Evolutionary conservation across 2,113 vertebrate species (phyloP).

Genomic region (Lota lota): DNA sequence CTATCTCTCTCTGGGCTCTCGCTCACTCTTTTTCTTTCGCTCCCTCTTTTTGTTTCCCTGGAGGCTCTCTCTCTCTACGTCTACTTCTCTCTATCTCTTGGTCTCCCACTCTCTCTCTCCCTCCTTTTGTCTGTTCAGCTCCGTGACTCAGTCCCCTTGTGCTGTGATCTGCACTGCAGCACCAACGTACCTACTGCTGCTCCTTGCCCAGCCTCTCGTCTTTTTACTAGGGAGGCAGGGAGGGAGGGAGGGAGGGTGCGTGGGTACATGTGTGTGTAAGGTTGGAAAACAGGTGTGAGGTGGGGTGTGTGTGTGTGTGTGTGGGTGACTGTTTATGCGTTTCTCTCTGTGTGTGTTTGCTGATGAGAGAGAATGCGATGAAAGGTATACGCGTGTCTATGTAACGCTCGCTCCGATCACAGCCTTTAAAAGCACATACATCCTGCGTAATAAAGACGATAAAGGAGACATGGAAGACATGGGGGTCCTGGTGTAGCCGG

Average conservation of each 20-base stretch:
- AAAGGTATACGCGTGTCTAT: too few species aligned
- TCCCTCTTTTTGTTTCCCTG: background rate
- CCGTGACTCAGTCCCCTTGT: constrained; percentile 53
- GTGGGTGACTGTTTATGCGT: too few species aligned
- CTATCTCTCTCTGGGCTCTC: constrained; percentile 22
- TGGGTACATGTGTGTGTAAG: constrained; percentile 21
- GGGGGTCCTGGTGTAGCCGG: background rate
- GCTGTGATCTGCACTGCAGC: constrained; percentile 65
- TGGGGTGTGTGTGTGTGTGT: too few species aligned
- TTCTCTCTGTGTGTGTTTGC: too few species aligned
- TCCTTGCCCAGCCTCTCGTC: constrained; percentile 35
- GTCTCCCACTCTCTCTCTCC: background rate
- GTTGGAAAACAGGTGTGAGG: background rate
- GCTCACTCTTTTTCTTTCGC: background rate
- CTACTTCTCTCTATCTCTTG: background rate
- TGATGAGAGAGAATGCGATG: too few species aligned
- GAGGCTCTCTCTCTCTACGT: background rate
- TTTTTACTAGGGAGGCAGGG: constrained; percentile 21
- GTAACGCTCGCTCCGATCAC: too few species aligned
- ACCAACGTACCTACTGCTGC: constrained; percentile 38
- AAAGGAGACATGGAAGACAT: constrained; percentile 4
- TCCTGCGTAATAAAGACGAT: too few species aligned
- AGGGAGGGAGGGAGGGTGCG: constrained; percentile 23
- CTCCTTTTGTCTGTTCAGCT: constrained; percentile 53
- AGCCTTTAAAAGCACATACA: too few species aligned